Base-by-base conservation (phyloP, 2,888 invertebrate species). In the Tridacna gigas region DNA sequence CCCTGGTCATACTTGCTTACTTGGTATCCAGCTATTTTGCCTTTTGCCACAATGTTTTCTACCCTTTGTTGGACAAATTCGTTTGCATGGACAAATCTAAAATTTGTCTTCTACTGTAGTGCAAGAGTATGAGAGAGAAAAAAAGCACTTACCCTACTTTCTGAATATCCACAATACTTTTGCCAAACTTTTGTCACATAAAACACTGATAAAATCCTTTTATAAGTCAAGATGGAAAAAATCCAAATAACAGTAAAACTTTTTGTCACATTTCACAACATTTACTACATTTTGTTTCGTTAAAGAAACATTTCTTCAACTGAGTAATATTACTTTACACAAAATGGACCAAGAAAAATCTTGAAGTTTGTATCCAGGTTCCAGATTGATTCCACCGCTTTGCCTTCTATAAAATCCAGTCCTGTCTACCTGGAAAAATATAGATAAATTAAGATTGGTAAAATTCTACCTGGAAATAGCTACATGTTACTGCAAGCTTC, bases 391-490 rank as follows among this genome's bases (percentile, higher is more conserved):
- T 67, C 67, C n/a, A 37, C 45, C 67, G 37, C 67, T 67, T 67
- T 56, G 37, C 51, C 48, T 20, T 71, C 71, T n/a, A 51, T 48
- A 71, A 71, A 48, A 71, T 71, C 71, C 71, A 71, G 71, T 51
- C 71, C 26, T 15, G 18, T 22, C 47, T 22, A 51, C 48, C 71
- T 51, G 48, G 71, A 51, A 71, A 71, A 71, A 71, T 45, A 71
- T 37, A 71, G 71, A 71, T 71, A 71, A 71, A 51, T 51, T 71
- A 51, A n/a, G 69, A 69, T 37, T n/a, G 63, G 63, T 63, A 25
- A 25, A 63, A 63, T 63, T 63, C 63, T 63, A 63, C 63, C 63
- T 63, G 63, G 63, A 22, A 9, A 22, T 25, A n/a, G 48, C 51
- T 22, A 71, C 71, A 71, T 71, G 26, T 26, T 71, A 25, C 56